Percentiles rank a stretch among this genome's conserved stretches.
phyloP scores from a whole-genome alignment of 2,113 vertebrate species.

The Peromyscus maniculatus region DNA sequence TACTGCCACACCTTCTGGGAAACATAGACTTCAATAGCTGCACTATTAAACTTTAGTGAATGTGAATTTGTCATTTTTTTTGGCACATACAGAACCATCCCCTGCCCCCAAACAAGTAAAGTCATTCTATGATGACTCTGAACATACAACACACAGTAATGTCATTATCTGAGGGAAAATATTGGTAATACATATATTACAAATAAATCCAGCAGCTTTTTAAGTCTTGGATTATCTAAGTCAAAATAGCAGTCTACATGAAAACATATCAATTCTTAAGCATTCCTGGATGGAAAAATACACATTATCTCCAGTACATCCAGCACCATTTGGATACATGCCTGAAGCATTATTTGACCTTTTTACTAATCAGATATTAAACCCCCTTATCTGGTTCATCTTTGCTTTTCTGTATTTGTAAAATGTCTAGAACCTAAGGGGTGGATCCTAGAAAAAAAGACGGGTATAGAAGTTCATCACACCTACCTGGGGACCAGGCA shows the following conservation, averaged over 20 bases:
- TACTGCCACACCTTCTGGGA: neutral
- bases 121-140: neutral
- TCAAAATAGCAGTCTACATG: neutral
- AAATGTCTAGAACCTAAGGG: neutral
- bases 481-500: neutral
- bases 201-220: neutral
- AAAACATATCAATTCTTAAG: neutral
- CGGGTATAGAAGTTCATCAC: neutral
- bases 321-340: neutral
- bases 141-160: neutral
- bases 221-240: neutral
- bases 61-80: neutral
- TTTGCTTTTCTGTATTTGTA: neutral
- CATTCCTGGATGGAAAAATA: neutral
- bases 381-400: neutral
- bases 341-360: neutral
- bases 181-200: neutral
- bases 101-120: neutral
- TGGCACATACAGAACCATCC: neutral
- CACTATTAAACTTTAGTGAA: neutral
- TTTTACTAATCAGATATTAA: neutral
- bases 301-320: neutral
- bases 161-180: neutral
- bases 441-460: neutral
- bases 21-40: neutral